Percentiles rank a stretch among this genome's conserved stretches.
Evolutionary conservation across 1,140 invertebrate genomes (phyloP).

Genomic region (Meteorus sp.): DNA sequence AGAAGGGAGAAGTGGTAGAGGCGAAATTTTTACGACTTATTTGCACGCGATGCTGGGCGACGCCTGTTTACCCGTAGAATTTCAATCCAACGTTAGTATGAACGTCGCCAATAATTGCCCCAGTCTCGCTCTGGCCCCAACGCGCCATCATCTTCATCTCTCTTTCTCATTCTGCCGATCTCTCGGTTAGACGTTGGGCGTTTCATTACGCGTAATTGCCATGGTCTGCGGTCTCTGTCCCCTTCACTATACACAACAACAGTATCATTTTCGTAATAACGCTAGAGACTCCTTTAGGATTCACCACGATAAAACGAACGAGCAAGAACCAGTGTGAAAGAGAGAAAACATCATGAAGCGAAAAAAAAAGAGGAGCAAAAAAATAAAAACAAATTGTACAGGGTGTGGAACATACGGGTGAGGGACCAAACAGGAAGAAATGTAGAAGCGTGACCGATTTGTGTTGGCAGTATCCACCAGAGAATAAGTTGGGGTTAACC

Average conservation of each 20-base stretch:
- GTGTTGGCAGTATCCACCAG: neutral
- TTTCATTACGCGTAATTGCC: conserved; percentile 58
- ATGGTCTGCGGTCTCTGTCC: conserved; percentile 54
- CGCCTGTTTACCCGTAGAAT: conserved; percentile 27
- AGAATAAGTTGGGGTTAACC: neutral
- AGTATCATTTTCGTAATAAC: conserved; percentile 60
- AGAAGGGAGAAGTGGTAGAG: conserved; percentile 1
- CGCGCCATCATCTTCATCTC: conserved; percentile 5
- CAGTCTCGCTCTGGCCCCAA: neutral
- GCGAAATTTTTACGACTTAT: conserved; percentile 45
- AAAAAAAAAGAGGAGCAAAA: conserved; percentile 8
- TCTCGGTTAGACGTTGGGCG: conserved; percentile 33
- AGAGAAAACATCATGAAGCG: neutral
- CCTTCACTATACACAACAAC: conserved; percentile 39
- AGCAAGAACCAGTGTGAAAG: neutral
- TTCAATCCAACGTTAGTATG: conserved; percentile 19
- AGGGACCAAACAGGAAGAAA: conserved; percentile 6
- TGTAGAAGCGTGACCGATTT: neutral
- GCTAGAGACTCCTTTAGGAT: conserved; percentile 35
- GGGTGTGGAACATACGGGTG: no score
- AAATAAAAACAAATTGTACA: neutral
- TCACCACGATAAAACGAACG: conserved; percentile 14
- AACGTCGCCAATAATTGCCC: conserved; percentile 30
- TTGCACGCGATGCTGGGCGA: conserved; percentile 41
- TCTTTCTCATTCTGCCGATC: conserved; percentile 12